Evolutionary conservation across 2,797 vertebrate genomes (phyloP), one percentile per base, ranked within the genome.

Genomic region (Coranthus polyacanthus): DNA sequence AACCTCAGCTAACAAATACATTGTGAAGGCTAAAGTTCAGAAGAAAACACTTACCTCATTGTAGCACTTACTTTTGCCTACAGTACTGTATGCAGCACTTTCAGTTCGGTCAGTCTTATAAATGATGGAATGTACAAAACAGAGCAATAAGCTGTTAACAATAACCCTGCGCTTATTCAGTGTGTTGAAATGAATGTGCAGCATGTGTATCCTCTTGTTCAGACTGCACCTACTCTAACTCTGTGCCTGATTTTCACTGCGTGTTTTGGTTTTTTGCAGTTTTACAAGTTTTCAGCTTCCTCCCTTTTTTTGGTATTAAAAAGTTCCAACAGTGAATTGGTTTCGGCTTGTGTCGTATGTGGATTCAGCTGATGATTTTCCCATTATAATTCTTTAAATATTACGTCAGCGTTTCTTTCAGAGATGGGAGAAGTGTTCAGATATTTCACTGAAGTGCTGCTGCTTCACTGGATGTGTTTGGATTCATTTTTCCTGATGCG

Each of bases 241-340:
- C 3, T 38, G 55, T 77, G 76, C 29, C 64, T 15, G 8, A 44
- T 17, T 32, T n/a, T 10, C 49, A 4, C 3, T 6, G 2, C 34
- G 3, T 51, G 18, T 51, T 53, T 66, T 20, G n/a, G n/a, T n/a
- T n/a, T n/a, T 69, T 67, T 70, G n/a, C 37, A 39, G 18, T n/a
- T 21, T n/a, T 45, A 50, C 51, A 49, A 6, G 4, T 47, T 53
- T 36, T 21, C 20, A 45, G 3, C 24, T 18, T 18, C 1, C 29
- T 50, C n/a, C 32, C 42, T 34, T 39, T 42, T 34, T 39, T 42
- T 56, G 38, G 41, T 16, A 62, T 53, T 51, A 72, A 77, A 77
- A 3, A 20, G 24, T 34, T 24, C 16, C 36, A 68, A 54, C 49
- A 49, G 21, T 56, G 32, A 68, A 42, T 3, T 11, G 1, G 8